A percentile compares a stretch with the other conserved stretches of the same genome.
phyloP scores from a whole-genome alignment of 2,113 vertebrate genomes.

The Tragelaphus imberbis region DNA sequence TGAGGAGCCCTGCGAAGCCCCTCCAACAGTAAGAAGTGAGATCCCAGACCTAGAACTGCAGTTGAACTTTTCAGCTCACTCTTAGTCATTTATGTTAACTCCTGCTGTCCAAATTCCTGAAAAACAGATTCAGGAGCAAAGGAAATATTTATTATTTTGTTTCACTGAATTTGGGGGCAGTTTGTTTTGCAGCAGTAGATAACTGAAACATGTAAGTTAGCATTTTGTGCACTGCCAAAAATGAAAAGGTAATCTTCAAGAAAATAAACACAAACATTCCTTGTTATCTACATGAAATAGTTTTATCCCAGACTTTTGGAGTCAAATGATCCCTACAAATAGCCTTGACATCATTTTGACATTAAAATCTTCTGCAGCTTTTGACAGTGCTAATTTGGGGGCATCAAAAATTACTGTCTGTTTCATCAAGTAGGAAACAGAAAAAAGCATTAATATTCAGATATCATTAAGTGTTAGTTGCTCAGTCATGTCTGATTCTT shows the following conservation, averaged over 20 bases:
- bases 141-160: neutral
- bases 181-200: neutral
- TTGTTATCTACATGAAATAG: neutral
- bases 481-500: neutral
- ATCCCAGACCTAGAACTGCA: neutral
- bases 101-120: neutral
- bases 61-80: neutral
- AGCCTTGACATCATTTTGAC: slow-evolving; percentile 14
- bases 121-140: neutral
- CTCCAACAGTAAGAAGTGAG: neutral
- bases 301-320: neutral
- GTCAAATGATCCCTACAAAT: neutral
- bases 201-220: neutral
- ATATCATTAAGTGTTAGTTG: neutral
- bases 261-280: neutral
- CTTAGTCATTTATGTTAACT: neutral
- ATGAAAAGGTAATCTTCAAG: neutral
- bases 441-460: neutral
- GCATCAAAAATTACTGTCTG: neutral
- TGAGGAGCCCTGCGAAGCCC: neutral
- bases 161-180: neutral
- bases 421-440: neutral
- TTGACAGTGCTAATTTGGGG: neutral
- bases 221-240: slow-evolving; percentile 9
- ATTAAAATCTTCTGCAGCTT: neutral